These are phyloP conservation scores for Takifugu rubripes DNA, from an alignment of 2,797 vertebrate genomes.

Conservation along the genomic window DNA sequence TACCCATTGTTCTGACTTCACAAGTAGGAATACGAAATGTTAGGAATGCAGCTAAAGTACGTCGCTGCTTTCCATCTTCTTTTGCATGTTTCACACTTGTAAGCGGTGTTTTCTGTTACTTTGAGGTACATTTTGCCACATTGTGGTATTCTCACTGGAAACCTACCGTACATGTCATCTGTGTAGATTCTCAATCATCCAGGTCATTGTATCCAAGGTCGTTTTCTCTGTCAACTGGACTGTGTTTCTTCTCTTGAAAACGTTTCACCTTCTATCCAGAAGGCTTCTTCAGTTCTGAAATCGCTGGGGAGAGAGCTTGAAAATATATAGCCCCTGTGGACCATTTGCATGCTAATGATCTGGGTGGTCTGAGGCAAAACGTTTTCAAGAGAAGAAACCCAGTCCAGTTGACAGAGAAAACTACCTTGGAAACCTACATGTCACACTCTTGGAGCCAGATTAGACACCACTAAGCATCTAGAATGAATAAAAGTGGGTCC, in stretches of 20 bases:
- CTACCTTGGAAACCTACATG: slow-evolving; percentile 20
- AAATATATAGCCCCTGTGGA: too few species aligned
- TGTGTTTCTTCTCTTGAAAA: too few species aligned
- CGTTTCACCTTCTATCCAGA: too few species aligned
- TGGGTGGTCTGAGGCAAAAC: too few species aligned
- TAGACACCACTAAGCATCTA: slow-evolving; percentile 49
- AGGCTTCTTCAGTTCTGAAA: too few species aligned
- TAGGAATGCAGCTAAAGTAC: slow-evolving; percentile 51
- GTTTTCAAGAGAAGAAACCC: too few species aligned
- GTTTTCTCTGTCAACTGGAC: too few species aligned
- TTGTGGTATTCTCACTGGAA: slow-evolving; percentile 58
- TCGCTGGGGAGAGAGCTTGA: too few species aligned
- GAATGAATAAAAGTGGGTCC: slow-evolving; percentile 69
- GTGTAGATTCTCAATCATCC: too few species aligned
- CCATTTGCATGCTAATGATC: too few species aligned
- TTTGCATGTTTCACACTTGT: slow-evolving; percentile 56
- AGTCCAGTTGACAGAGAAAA: too few species aligned
- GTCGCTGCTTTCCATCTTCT: slow-evolving; percentile 37
- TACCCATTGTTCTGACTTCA: slow-evolving; percentile 33
- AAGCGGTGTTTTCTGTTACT: slow-evolving; percentile 58
- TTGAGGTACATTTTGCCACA: slow-evolving; percentile 39
- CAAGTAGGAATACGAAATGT: slow-evolving; percentile 54
- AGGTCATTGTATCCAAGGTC: too few species aligned
- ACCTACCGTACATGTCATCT: slow-evolving; percentile 21
- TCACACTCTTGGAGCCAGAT: slow-evolving; percentile 58